phyloP scores from a whole-genome alignment of 2,888 invertebrate genomes.

The Nomada goodeniana region DNA sequence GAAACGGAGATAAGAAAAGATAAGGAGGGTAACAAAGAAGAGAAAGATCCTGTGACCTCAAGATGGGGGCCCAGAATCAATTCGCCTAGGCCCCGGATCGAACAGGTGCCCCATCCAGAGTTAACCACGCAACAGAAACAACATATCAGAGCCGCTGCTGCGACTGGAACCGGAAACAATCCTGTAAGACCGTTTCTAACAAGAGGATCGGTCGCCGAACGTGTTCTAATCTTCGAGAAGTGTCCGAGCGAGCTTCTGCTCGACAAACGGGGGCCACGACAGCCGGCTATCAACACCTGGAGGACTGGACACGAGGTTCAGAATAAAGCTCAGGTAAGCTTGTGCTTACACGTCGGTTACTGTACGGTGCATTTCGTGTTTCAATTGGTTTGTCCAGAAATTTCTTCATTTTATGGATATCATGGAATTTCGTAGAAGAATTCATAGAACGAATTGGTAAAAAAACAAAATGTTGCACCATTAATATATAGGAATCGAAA shows the following conservation, averaged over 20 bases:
- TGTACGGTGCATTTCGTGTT: neutral
- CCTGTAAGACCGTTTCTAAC: conserved; percentile 94
- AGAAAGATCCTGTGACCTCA: conserved; percentile 75
- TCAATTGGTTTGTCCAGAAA: neutral
- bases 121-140: conserved; percentile 87
- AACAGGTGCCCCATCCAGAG: conserved; percentile 89
- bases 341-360: neutral
- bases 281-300: conserved; percentile 85
- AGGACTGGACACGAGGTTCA: conserved; percentile 83
- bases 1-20: conserved; percentile 72
- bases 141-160: conserved; percentile 84
- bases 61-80: conserved; percentile 84
- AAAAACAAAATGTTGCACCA: no score
- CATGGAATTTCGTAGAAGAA: neutral
- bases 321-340: conserved; percentile 85
- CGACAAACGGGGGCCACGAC: conserved; percentile 88
- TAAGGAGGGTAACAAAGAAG: conserved; percentile 71
- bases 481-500: no score
- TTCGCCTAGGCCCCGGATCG: conserved; percentile 78
- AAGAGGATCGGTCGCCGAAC: conserved; percentile 95
- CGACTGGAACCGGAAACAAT: conserved; percentile 85
- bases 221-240: conserved; percentile 95
- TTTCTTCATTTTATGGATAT: neutral
- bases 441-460: no score
- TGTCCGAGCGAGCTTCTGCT: conserved; percentile 92